phyloP scores from a whole-genome alignment of 2,797 vertebrate genomes.

The Coregonus ussuriensis region DNA sequence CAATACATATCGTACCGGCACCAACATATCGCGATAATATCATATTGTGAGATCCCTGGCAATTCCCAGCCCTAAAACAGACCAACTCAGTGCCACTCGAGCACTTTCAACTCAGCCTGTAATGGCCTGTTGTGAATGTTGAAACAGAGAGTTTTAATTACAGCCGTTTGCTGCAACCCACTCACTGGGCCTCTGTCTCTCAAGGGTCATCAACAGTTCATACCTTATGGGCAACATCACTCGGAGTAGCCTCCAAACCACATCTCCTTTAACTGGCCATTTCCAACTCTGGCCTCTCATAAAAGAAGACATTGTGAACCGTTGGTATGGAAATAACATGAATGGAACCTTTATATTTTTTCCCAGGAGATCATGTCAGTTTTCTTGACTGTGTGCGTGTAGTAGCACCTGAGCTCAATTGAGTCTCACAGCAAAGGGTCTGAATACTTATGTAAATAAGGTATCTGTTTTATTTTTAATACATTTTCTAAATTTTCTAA shows the following conservation, averaged over 20 bases:
- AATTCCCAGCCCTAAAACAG: background rate
- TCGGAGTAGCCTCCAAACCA: slow-evolving; percentile 50
- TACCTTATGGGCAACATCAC: slow-evolving; percentile 49
- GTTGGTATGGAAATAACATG: slow-evolving; percentile 35
- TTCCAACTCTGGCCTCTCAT: slow-evolving; percentile 23
- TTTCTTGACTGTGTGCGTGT: slow-evolving; percentile 26
- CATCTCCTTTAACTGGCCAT: slow-evolving; percentile 51
- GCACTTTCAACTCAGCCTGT: slow-evolving; percentile 15
- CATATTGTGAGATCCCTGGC: too few relatives aligned
- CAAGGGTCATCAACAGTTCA: slow-evolving; percentile 63
- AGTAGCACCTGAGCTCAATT: too few relatives aligned
- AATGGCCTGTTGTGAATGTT: slow-evolving; percentile 27
- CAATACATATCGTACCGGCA: too few relatives aligned
- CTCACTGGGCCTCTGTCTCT: slow-evolving; percentile 49
- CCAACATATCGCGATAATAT: too few relatives aligned
- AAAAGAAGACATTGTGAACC: slow-evolving; percentile 49
- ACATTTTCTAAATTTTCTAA: too few relatives aligned
- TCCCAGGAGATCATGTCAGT: slow-evolving; percentile 2
- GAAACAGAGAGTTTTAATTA: slow-evolving; percentile 35
- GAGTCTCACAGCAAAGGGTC: too few relatives aligned
- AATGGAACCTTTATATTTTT: slow-evolving; percentile 40
- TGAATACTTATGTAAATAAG: too few relatives aligned
- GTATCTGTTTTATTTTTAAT: too few relatives aligned
- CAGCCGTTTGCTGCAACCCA: slow-evolving; percentile 40
- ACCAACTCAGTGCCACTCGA: slow-evolving; percentile 1